Base-by-base conservation (phyloP, 2,113 vertebrate species). In the Eleginops maclovinus region DNA sequence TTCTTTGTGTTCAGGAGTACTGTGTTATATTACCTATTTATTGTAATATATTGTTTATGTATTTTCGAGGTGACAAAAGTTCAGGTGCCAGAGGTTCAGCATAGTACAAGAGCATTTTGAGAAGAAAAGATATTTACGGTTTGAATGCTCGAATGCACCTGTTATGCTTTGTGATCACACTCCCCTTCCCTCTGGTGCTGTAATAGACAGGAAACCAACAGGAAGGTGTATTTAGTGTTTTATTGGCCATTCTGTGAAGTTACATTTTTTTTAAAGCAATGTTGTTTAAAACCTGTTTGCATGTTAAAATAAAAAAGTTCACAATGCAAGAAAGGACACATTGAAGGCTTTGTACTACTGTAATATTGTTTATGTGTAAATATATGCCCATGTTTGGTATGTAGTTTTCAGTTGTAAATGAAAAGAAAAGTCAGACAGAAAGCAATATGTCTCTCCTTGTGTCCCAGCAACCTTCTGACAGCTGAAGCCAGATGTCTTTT, bases 341-440 rank as follows among this genome's bases (percentile, higher is more conserved):
- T 75, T 74, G 76, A 88, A 90, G 81, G 83, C 87, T 92, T 92
- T 91, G 89, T 92, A 92, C 78, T 75, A 83, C 74, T 92, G 92
- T 93, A 91, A 90, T 86, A 87, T 88, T 90, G 86, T 91, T 82
- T 75, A 90, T 69, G 85, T 94, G 92, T 94, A 93, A 90, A 94
- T 93, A 91, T 75, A 83, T 77, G 77, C 77, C 75, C 44, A 74
- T 82, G 90, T 90, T 90, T 90, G 83, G 81, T 91, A 87, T 90
- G 87, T 92, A 76, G 50, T 79, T 85, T 91, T 91, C 82, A 83
- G 87, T 85, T 92, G 75, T 90, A 82, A 86, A 91, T 83, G 70
- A 24, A 49, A 73, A 84, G 61, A 78, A 55, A 80, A 63, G 74
- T 84, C 59, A 64, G 74, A 59, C 71, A 87, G 65, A 87, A 91